A percentile compares a stretch with the other conserved stretches of the same genome.
Evolutionary conservation across 2,113 vertebrate species (phyloP).

Genomic region (Neotoma lepida): DNA sequence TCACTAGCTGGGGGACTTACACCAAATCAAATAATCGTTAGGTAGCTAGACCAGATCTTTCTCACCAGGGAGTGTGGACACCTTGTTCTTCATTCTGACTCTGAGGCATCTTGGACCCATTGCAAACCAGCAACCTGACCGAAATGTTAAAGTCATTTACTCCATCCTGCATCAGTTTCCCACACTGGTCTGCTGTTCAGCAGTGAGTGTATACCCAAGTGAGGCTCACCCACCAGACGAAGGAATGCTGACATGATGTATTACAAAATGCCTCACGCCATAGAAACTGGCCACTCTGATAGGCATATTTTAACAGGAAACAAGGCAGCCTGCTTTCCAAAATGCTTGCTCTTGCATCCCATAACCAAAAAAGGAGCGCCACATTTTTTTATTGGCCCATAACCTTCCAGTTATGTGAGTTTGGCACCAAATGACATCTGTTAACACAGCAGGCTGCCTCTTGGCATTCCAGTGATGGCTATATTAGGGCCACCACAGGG

Average conservation of each 20-base stretch:
- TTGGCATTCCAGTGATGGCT: conserved; percentile 79
- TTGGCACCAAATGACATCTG: conserved; percentile 79
- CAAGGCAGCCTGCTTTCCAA: conserved; percentile 63
- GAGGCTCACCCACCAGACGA: not conserved
- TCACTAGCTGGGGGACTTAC: not conserved
- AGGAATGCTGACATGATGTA: not conserved
- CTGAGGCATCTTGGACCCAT: not conserved
- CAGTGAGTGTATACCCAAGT: not conserved
- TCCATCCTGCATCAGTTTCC: not conserved
- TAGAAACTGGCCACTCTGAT: conserved; percentile 33
- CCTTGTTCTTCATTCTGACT: not conserved
- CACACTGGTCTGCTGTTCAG: not conserved
- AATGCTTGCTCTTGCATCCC: conserved; percentile 52
- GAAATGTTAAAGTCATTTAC: not conserved
- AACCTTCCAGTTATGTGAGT: conserved; percentile 78
- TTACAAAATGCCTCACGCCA: conserved; percentile 5
- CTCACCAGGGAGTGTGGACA: not conserved
- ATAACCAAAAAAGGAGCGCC: conserved; percentile 62
- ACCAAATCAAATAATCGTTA: not conserved
- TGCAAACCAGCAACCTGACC: not conserved
- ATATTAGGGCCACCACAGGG: conserved; percentile 77
- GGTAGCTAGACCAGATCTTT: not conserved
- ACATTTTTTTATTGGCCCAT: conserved; percentile 78
- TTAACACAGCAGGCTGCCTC: conserved; percentile 79
- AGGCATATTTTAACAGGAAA: conserved; percentile 68